phyloP scores from a whole-genome alignment of 2,113 vertebrate species.

The Vimba vimba region DNA sequence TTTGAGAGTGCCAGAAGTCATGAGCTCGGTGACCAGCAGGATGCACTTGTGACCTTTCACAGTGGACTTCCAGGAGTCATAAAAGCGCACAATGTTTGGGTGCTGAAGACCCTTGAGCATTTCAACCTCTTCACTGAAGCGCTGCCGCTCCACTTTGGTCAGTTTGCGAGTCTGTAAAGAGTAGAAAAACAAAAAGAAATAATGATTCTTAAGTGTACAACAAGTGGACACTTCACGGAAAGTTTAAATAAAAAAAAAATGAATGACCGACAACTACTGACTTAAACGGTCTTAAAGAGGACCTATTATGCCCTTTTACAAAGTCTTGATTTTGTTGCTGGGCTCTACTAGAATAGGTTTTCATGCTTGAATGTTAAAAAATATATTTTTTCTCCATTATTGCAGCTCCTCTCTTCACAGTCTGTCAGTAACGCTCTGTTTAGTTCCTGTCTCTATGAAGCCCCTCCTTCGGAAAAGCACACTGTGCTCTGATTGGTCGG shows the following conservation, averaged over 20 bases:
- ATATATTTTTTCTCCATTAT: too few relatives aligned
- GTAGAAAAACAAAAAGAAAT: not conserved
- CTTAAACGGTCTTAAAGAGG: too few relatives aligned
- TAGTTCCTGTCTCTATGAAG: too few relatives aligned
- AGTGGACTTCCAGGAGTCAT: constrained; percentile 95
- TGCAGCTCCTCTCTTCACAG: too few relatives aligned
- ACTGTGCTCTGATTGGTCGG: too few relatives aligned
- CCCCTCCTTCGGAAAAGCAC: too few relatives aligned
- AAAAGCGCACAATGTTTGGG: constrained; percentile 97
- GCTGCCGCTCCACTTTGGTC: constrained; percentile 89
- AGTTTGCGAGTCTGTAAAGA: constrained; percentile 87
- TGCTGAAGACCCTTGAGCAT: constrained; percentile 98
- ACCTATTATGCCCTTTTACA: too few relatives aligned
- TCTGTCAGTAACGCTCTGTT: too few relatives aligned
- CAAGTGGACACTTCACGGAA: not conserved
- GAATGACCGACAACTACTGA: not conserved
- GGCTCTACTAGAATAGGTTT: too few relatives aligned
- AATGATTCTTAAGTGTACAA: not conserved
- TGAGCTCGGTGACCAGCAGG: constrained; percentile 94
- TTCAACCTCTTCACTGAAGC: constrained; percentile 97
- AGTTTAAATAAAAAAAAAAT: too few relatives aligned
- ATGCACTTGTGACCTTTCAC: constrained; percentile 94
- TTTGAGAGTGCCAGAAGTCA: constrained; percentile 97
- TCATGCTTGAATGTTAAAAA: too few relatives aligned
- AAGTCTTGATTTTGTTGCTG: too few relatives aligned